Evolutionary conservation across 1,140 invertebrate genomes (phyloP).

Genomic region (Bicyclus anynana): DNA sequence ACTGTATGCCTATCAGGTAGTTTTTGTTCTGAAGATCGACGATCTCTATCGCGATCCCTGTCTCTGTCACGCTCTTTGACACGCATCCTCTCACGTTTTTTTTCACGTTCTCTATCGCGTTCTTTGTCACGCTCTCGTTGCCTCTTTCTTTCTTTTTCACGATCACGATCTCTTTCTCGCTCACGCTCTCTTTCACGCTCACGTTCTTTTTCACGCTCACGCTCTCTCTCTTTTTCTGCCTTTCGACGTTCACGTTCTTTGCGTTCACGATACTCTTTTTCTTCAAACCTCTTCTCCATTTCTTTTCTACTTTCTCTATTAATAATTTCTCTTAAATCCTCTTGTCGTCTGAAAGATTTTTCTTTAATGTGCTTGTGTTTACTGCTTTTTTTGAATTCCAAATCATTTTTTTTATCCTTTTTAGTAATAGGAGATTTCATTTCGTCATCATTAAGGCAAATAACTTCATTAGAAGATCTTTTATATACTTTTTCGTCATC

Average conservation of each 20-base stretch:
- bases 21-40: slow-evolving; percentile 27
- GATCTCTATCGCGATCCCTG: slow-evolving; percentile 35
- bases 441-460: slow-evolving; percentile 44
- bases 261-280: slow-evolving; percentile 46
- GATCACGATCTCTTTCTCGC: slow-evolving; percentile 38
- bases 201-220: slow-evolving; percentile 45
- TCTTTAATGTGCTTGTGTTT: slow-evolving; percentile 48
- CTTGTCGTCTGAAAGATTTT: slow-evolving; percentile 43
- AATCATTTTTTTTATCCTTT: slow-evolving; percentile 36
- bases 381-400: slow-evolving; percentile 29
- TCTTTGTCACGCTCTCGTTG: slow-evolving; percentile 40
- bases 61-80: slow-evolving; percentile 30
- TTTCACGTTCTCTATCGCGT: slow-evolving; percentile 35
- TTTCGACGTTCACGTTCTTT: slow-evolving; percentile 52
- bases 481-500: slow-evolving; percentile 37
- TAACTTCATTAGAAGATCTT: slow-evolving; percentile 28
- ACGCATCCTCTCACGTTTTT: slow-evolving; percentile 18
- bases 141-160: slow-evolving; percentile 39
- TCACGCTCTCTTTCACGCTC: slow-evolving; percentile 45
- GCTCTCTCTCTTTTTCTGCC: slow-evolving; percentile 49
- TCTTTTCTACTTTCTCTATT: slow-evolving; percentile 68
- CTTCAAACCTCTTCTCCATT: slow-evolving; percentile 52
- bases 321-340: slow-evolving; percentile 59
- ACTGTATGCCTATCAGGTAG: slow-evolving; percentile 46
- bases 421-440: slow-evolving; percentile 30